Evolutionary conservation across 2,113 vertebrate species (phyloP).

Genomic region (Jacana jacana): DNA sequence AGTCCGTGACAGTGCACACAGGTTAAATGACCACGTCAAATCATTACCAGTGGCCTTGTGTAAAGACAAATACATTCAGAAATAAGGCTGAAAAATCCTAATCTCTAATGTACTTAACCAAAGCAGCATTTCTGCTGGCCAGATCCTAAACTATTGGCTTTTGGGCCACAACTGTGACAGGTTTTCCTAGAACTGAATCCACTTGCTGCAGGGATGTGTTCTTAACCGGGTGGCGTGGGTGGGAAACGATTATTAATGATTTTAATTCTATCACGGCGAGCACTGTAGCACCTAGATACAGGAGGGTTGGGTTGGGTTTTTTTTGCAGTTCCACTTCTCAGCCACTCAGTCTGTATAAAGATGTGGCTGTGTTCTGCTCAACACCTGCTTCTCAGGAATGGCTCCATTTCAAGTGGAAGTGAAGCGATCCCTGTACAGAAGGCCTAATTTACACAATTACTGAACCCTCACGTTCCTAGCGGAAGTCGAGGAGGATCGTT

Average conservation of each 20-base stretch:
- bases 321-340: not conserved
- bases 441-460: not conserved
- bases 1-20: not conserved
- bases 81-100: not conserved
- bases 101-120: not conserved
- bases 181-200: not conserved
- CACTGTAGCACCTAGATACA: not conserved
- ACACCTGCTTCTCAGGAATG: conserved; percentile 35
- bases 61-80: not conserved
- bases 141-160: not conserved
- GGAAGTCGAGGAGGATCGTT: not conserved
- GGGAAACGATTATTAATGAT: not conserved
- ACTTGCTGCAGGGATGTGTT: not conserved
- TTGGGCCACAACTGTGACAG: not conserved
- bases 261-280: not conserved
- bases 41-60: not conserved
- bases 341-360: not conserved
- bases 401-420: not conserved
- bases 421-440: conserved; percentile 8
- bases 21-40: not conserved
- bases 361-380: not conserved
- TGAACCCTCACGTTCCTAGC: not conserved
- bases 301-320: too few relatives aligned
- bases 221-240: not conserved
- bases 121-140: not conserved